Evolutionary conservation across 2,113 vertebrate species (phyloP).

Genomic region (Apus apus): DNA sequence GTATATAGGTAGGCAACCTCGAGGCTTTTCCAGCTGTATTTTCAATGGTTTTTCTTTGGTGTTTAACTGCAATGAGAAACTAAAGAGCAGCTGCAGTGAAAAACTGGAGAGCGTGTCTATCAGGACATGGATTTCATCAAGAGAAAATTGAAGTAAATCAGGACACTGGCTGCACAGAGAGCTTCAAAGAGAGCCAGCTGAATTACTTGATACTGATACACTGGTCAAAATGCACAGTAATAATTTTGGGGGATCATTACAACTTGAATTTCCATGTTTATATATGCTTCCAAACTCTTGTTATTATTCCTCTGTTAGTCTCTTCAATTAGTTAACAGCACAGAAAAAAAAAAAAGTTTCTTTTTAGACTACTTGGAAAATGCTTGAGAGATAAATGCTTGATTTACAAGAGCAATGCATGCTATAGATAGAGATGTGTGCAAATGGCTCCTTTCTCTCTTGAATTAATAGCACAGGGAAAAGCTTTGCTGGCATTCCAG

Average conservation of each 20-base stretch:
- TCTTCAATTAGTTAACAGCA: conserved; percentile 2
- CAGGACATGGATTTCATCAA: background rate
- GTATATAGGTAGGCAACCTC: background rate
- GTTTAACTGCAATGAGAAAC: background rate
- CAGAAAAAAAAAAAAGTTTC: background rate
- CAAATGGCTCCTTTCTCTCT: background rate
- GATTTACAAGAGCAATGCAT: background rate
- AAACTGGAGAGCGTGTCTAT: background rate
- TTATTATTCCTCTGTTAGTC: background rate
- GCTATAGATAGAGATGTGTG: background rate
- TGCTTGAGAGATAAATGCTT: background rate
- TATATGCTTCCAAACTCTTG: background rate
- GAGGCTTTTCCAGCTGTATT: background rate
- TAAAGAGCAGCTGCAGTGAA: background rate
- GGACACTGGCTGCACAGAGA: background rate
- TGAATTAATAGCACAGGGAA: background rate
- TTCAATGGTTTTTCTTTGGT: background rate
- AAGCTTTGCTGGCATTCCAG: background rate
- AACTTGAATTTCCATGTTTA: background rate
- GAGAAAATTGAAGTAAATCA: conserved; percentile 16
- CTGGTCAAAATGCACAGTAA: background rate
- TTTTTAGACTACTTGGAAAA: conserved; percentile 11
- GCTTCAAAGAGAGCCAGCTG: background rate
- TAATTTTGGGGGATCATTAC: background rate
- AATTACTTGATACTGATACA: background rate